phyloP scores from a whole-genome alignment of 1,140 invertebrate genomes.

The Magallana angulata region DNA sequence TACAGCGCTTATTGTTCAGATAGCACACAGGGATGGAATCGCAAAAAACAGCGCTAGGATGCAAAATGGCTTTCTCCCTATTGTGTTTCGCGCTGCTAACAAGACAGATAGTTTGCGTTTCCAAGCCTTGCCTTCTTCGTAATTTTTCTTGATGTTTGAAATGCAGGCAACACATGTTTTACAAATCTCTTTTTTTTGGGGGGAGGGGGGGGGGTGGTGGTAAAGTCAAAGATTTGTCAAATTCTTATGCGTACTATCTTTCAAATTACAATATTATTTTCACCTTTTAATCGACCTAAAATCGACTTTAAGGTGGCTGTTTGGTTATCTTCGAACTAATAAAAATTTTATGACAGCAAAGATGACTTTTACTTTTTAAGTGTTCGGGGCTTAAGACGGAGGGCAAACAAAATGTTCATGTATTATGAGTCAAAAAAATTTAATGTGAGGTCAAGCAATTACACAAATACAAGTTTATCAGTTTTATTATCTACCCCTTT shows the following conservation, averaged over 20 bases:
- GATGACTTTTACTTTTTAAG: not conserved
- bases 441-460: slow-evolving; percentile 13
- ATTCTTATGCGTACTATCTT: not conserved
- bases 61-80: slow-evolving; percentile 3
- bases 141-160: not conserved
- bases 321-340: not conserved
- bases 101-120: slow-evolving; percentile 11
- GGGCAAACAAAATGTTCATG: not conserved
- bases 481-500: not conserved
- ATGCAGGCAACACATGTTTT: too few species aligned
- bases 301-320: not conserved
- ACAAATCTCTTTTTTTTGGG: too few species aligned
- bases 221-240: too few species aligned
- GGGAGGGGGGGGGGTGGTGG: too few species aligned
- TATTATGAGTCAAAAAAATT: not conserved
- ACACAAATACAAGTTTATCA: slow-evolving; percentile 6
- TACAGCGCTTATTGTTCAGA: slow-evolving; percentile 18
- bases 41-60: slow-evolving; percentile 4
- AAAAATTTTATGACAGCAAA: not conserved
- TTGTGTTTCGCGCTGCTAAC: slow-evolving; percentile 27
- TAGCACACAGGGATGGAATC: slow-evolving; percentile 16
- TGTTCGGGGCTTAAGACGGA: not conserved
- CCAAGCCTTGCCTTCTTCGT: not conserved
- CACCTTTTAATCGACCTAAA: too few species aligned
- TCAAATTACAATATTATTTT: not conserved